Evolutionary conservation across 2,797 vertebrate species (phyloP), one percentile per base, ranked within the genome.

Genomic region (Geotrypetes seraphini): DNA sequence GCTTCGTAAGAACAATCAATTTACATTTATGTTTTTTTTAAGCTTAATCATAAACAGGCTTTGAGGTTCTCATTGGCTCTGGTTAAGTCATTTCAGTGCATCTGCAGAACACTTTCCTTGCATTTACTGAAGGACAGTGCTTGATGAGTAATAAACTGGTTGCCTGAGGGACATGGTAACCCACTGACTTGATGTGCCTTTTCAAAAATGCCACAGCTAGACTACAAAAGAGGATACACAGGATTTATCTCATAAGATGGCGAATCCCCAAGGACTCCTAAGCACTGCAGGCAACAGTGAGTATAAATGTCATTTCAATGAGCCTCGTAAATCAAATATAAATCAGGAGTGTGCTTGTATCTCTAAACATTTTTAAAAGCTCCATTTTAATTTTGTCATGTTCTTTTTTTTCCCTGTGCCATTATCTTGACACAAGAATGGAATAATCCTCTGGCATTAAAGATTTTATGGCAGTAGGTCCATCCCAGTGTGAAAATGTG

Each of bases 91-190:
- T n/a, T n/a, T n/a, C n/a, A n/a, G n/a, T n/a, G n/a, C n/a, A n/a
- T n/a, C n/a, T n/a, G n/a, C n/a, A n/a, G n/a, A n/a, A n/a, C n/a
- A n/a, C n/a, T n/a, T n/a, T n/a, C n/a, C 63, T 63, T 63, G 66
- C 56, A 66, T 56, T 60, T 60, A 50, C 56, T 41, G 47, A 38
- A 50, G 43, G 53, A 65, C 59, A 65, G 56, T 48, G 47, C 51
- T 71, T 63, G 61, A 66, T 71, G 63, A 69, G 43, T 69, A 59
- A 55, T 57, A 67, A 50, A 37, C 29, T 42, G 36, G 58, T 50
- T 6, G 20, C 49, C 44, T 22, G 44, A 53, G 55, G 43, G 67
- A 67, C 32, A 44, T 46, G 48, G 50, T 70, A 68, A 65, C 55
- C 43, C 47, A 44, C 46, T 63, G 63, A 49, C 56, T 61, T 44